Conservation (phyloP, 35 echinoderm and acorn worm genomes). For the Nesometra sesokonis region DNA sequence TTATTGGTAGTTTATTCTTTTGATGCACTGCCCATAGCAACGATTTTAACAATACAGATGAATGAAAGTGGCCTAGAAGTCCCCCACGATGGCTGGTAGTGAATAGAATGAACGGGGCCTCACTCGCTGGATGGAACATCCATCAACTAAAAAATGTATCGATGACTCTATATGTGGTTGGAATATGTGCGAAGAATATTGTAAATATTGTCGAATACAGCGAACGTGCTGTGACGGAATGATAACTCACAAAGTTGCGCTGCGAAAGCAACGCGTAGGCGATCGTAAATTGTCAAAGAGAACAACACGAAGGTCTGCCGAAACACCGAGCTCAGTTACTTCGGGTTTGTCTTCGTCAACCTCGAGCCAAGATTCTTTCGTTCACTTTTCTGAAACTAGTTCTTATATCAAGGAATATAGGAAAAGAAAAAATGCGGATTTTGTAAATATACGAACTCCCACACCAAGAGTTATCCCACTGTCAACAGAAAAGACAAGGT, state of each 20-base stretch:
- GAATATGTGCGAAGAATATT: background rate
- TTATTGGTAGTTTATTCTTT: too few species aligned
- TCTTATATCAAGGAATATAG: background rate
- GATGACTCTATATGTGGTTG: background rate
- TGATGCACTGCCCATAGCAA: too few species aligned
- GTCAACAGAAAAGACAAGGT: too few species aligned
- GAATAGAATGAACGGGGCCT: too few species aligned
- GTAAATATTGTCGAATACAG: background rate
- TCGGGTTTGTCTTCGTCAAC: background rate
- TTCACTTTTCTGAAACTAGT: background rate
- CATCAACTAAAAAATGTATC: background rate
- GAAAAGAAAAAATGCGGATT: background rate
- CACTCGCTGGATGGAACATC: too few species aligned
- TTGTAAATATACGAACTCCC: background rate
- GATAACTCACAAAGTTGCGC: background rate
- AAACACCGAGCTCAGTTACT: background rate
- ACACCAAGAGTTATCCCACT: background rate
- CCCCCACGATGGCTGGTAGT: too few species aligned
- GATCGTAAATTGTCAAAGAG: background rate
- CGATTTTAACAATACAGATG: too few species aligned
- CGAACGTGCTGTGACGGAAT: background rate
- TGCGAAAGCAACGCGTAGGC: background rate
- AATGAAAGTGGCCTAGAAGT: too few species aligned
- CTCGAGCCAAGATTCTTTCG: background rate
- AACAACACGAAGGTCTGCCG: background rate